phyloP scores from a whole-genome alignment of 2,797 vertebrate genomes.

The Apodemus agrarius region DNA sequence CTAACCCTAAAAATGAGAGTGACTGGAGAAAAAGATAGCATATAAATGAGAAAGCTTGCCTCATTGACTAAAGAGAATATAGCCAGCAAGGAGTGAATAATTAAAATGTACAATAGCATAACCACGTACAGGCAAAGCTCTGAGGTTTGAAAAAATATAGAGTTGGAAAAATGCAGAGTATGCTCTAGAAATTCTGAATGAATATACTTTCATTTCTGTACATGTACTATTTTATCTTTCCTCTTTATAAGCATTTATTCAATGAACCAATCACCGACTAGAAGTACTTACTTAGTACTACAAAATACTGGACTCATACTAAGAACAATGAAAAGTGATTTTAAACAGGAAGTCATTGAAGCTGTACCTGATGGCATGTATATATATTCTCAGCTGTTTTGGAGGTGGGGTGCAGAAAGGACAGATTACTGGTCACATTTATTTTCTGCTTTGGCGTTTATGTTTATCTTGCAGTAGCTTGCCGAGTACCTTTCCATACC shows the following conservation, averaged over 20 bases:
- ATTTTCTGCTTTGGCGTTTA: not conserved
- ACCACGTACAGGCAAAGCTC: not conserved
- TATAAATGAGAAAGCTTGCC: not conserved
- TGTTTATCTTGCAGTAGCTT: not conserved
- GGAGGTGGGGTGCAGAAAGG: not conserved
- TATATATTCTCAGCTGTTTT: not conserved
- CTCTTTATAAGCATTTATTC: slow-evolving; percentile 7
- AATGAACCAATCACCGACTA: not conserved
- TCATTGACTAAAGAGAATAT: not conserved
- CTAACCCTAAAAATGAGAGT: slow-evolving; percentile 12
- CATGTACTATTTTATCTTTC: not conserved
- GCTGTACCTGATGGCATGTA: not conserved
- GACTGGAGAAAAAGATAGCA: not conserved
- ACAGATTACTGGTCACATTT: not conserved
- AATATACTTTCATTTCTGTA: not conserved
- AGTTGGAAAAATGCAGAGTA: not conserved
- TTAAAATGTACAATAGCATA: not conserved
- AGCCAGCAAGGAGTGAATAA: not conserved
- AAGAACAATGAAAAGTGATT: slow-evolving; percentile 2
- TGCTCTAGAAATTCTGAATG: not conserved
- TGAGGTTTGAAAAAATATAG: not conserved
- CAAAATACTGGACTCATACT: not conserved
- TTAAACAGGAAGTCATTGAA: not conserved
- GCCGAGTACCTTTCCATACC: not conserved
- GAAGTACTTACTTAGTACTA: not conserved